A percentile compares a stretch with the other conserved stretches of the same genome.
phyloP scores from a whole-genome alignment of 2,113 vertebrate species.

The Cathartes aura region DNA sequence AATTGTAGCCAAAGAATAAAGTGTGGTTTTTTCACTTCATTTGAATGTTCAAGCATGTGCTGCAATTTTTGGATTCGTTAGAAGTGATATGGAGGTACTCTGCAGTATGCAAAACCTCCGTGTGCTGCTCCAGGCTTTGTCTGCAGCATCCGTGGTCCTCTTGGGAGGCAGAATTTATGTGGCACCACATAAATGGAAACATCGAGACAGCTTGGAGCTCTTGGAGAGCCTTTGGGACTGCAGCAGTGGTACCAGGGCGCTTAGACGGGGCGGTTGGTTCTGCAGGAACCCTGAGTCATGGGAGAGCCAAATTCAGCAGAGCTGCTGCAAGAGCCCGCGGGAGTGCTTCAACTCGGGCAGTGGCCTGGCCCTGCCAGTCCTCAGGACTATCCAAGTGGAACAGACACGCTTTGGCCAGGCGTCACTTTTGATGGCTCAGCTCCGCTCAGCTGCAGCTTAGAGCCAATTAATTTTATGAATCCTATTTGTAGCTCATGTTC shows the following conservation, averaged over 20 bases:
- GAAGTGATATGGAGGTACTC: fast-evolving
- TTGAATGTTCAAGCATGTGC: background rate
- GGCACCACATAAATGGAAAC: fast-evolving
- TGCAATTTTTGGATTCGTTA: background rate
- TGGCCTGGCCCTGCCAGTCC: background rate
- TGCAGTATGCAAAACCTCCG: background rate
- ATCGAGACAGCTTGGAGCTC: background rate
- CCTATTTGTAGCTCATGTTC: constrained; percentile 23
- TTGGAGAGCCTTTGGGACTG: background rate
- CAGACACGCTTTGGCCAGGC: background rate
- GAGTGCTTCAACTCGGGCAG: background rate
- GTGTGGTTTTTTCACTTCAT: background rate
- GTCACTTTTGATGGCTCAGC: background rate
- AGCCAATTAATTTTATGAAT: constrained; percentile 40
- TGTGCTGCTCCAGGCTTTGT: background rate
- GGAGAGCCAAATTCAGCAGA: background rate
- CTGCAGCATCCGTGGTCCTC: background rate
- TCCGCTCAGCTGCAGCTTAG: background rate
- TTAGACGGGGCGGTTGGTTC: background rate
- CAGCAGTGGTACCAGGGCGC: fast-evolving
- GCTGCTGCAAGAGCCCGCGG: fast-evolving
- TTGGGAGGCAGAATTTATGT: fast-evolving
- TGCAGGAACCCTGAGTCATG: background rate
- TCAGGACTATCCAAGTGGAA: background rate
- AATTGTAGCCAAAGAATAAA: background rate